phyloP scores from a whole-genome alignment of 2,888 invertebrate genomes.

The Syrphus vitripennis region DNA sequence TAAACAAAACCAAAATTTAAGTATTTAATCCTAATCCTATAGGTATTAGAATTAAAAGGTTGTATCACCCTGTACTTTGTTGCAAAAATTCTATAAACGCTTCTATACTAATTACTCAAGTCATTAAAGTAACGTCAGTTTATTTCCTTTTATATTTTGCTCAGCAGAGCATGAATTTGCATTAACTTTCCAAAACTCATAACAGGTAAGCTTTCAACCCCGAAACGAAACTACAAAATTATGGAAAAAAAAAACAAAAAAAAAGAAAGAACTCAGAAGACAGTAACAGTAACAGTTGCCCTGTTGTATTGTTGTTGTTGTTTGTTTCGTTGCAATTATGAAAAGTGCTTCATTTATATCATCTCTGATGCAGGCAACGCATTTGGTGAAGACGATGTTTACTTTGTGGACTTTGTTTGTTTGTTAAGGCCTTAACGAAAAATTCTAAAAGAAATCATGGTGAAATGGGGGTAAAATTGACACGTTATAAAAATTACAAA shows the following conservation, averaged over 20 bases:
- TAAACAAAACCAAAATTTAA: background rate
- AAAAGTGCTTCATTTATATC: background rate
- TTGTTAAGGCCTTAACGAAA: background rate
- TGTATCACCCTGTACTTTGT: background rate
- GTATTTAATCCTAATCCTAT: background rate
- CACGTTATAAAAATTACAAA: background rate
- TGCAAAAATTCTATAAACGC: background rate
- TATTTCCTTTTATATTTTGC: background rate
- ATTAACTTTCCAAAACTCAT: background rate
- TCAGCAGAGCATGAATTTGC: background rate
- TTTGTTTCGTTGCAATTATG: background rate
- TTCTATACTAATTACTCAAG: background rate
- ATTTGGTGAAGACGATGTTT: background rate
- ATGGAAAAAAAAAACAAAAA: background rate
- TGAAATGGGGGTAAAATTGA: background rate
- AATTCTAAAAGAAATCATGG: background rate
- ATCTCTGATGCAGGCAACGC: background rate
- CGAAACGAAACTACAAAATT: slow-evolving; percentile 10
- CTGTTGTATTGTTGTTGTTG: background rate
- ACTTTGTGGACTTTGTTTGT: background rate
- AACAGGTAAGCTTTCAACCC: background rate
- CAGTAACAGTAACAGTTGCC: background rate
- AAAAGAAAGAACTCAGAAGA: background rate
- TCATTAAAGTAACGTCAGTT: background rate
- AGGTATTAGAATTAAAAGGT: background rate